Evolutionary conservation across 2,113 vertebrate species (phyloP).

Genomic region (Sylvia atricapilla): DNA sequence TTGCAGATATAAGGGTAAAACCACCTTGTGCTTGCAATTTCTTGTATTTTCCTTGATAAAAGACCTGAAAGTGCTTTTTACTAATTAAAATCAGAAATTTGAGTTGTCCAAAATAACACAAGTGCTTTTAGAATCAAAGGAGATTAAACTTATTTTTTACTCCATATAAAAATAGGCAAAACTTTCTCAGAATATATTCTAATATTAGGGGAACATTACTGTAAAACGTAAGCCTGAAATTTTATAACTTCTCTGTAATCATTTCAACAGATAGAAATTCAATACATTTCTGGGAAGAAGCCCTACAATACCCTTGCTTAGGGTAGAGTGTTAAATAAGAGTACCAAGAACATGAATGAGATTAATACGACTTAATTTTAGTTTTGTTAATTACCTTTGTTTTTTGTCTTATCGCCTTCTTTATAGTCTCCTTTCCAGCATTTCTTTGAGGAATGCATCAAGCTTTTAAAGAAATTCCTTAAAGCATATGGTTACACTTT

Average conservation of each 20-base stretch:
- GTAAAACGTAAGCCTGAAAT: not conserved
- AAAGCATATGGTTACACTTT: not conserved
- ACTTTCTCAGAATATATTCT: not conserved
- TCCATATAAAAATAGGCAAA: not conserved
- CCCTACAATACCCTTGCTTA: not conserved
- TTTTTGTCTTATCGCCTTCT: not conserved
- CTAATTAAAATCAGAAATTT: not conserved
- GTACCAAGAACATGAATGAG: not conserved
- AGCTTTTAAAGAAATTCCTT: not conserved
- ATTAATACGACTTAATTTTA: not conserved
- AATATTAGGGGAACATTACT: not conserved
- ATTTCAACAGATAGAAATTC: not conserved
- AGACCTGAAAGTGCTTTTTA: not conserved
- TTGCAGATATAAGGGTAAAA: not conserved
- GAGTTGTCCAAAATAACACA: not conserved
- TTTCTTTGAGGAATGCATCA: not conserved
- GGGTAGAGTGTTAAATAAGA: not conserved
- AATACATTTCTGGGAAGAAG: not conserved
- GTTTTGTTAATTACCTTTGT: not conserved
- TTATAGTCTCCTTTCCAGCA: not conserved
- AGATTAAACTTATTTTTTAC: not conserved
- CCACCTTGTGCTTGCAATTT: not conserved
- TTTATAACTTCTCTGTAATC: not conserved
- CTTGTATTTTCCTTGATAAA: not conserved
- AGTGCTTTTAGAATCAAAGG: not conserved